Evolutionary conservation across 2,888 invertebrate species (phyloP), one percentile per base, ranked within the genome.

Genomic region (Scaptomyza caliginosa): DNA sequence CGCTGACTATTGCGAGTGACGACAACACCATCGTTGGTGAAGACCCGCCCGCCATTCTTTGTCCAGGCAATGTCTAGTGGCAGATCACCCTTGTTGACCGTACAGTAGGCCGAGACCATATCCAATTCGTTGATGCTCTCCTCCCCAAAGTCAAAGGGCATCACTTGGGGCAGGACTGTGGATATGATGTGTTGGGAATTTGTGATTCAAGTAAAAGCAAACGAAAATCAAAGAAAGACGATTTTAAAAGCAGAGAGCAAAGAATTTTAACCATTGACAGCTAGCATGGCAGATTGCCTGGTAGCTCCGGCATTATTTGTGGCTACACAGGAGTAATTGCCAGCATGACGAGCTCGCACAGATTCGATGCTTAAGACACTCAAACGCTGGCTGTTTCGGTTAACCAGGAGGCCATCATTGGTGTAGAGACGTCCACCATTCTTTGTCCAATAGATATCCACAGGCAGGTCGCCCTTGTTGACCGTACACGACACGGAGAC

Each of bases 1-100:
- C 94, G 93, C 82, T 94, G 94, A 68, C 93, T 94, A 57, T 93
- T 93, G 40, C 92, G 92, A 21, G 93, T 91, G 40, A 93, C 91
- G 10, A 93, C 91, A 42, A 94, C 92, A 43, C 94, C 93, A 64
- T 92, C 92, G 70, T 92, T 93, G 77, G 92, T 92, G 51, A 88
- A 90, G 17, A 91, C 80, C 71, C 92, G 90, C 38, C 88, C 89
- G 42, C 92, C 93, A 77, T 93, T 93, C 71, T 93, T 92, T 3
- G 92, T 94, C 96, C 96, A 96, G 46, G 93, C 93, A 62, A 97
- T 95, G 74, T 93, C 93, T 60, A 97, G 92, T 8, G 96, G 96
- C 67, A 94, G 91, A 90, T 97, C 96, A 28, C 96, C 96, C 90
- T 95, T 95, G 75, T 93, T 93, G 21, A 95, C 95, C 36, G 94